Conservation (phyloP, 2,797 vertebrate genomes). For the Anableps anableps region DNA sequence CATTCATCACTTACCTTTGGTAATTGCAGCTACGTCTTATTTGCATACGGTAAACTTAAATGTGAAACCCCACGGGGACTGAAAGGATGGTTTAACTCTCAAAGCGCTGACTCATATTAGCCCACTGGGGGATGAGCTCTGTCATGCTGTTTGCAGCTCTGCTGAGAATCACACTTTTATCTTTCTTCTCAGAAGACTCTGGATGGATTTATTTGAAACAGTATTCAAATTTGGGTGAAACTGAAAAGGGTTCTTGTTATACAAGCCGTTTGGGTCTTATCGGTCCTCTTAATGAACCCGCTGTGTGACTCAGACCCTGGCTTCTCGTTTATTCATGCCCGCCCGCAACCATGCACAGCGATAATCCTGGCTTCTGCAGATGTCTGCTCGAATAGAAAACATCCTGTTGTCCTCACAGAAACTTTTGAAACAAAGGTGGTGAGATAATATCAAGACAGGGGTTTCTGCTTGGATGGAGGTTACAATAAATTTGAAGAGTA, state of each 20-base stretch:
- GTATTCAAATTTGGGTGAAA: conserved; percentile 51
- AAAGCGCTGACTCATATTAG: conserved; percentile 56
- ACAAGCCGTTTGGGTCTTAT: conserved; percentile 36
- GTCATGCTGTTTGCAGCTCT: conserved; percentile 41
- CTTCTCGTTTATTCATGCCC: conserved; percentile 24
- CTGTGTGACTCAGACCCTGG: conserved; percentile 40
- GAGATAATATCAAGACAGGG: neutral
- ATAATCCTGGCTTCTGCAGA: conserved; percentile 29
- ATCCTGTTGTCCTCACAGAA: neutral
- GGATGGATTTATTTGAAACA: conserved; percentile 47
- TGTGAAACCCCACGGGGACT: conserved; percentile 50
- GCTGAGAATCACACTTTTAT: conserved; percentile 54
- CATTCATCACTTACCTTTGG: neutral
- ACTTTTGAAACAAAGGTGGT: conserved; percentile 7
- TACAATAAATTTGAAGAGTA: neutral
- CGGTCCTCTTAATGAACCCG: conserved; percentile 8
- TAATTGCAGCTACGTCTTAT: neutral
- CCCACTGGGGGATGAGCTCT: conserved; percentile 22
- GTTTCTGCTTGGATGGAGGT: neutral
- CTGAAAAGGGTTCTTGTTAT: conserved; percentile 39
- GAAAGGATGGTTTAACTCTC: conserved; percentile 53
- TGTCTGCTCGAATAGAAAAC: conserved; percentile 42
- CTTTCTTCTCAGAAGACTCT: conserved; percentile 52
- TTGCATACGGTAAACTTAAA: conserved; percentile 42
- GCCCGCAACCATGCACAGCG: conserved; percentile 20